A percentile compares a stretch with the other conserved stretches of the same genome.
These are phyloP conservation scores for Aythya baeri DNA, from an alignment of 2,113 vertebrate species.

Conservation along the genomic window DNA sequence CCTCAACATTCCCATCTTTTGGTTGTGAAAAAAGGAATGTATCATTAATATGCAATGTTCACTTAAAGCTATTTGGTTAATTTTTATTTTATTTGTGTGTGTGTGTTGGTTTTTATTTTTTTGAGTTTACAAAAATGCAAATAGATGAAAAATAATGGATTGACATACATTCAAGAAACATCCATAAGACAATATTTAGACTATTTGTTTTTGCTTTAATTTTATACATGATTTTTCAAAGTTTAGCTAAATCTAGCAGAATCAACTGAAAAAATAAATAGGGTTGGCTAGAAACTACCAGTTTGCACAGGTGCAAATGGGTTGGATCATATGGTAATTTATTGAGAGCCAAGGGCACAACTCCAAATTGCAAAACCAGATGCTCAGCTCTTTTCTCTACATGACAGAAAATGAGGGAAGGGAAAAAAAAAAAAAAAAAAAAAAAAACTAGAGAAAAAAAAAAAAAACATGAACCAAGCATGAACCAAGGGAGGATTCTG, in stretches of 20 bases:
- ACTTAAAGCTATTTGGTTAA: neutral
- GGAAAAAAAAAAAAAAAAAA: neutral
- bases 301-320: conserved; percentile 58
- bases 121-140: neutral
- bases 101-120: neutral
- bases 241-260: conserved; percentile 1
- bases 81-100: neutral
- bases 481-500: neutral
- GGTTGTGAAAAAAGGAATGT: neutral
- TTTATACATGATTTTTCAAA: neutral
- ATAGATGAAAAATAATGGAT: neutral
- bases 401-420: neutral
- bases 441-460: neutral
- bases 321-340: conserved; percentile 61
- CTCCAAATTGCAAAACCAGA: conserved; percentile 67
- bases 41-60: neutral
- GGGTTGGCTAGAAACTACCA: neutral
- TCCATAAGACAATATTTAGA: neutral
- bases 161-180: neutral
- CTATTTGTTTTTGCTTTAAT: neutral
- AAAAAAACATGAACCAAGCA: neutral
- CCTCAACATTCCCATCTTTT: neutral
- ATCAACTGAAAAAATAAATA: neutral
- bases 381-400: conserved; percentile 14
- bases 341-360: conserved; percentile 54